Base-by-base conservation (phyloP, 2,888 invertebrate species). In the Archips xylosteana region DNA sequence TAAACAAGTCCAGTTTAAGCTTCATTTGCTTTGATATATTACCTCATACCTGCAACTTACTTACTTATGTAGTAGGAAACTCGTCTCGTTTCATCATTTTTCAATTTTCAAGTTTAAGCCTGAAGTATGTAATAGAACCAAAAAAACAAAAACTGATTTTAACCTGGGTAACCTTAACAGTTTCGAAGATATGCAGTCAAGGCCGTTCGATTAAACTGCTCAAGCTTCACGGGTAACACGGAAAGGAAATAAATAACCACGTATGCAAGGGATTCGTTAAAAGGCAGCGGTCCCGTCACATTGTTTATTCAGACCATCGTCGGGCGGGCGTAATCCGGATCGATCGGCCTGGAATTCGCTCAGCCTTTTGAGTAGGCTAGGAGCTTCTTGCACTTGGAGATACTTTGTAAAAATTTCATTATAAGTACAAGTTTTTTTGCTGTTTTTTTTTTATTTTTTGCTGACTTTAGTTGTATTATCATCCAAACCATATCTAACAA, bases 221-320 rank as follows among this genome's bases (percentile, higher is more conserved):
- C 57, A 57, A 32, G 57, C 12, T 12, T 57, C 32, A 10, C 13
- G n/a, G 77, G 76, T 75, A 57, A 78, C 76, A 79, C 79, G 77
- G 78, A 84, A 84, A 87, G 86, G 83, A 86, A 86, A 88, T 85
- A 87, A 87, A 88, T 88, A 86, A 85, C 83, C 82, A 85, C 84
- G 82, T 87, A 85, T 87, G 83, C 83, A 83, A 86, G 88, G 89
- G 90, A 90, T 91, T 91, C 91, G 91, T 91, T 92, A 92, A 92
- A 92, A 92, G 92, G 92, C 88, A 88, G 80, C 87, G 86, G 85
- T 81, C 84, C 87, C 90, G 89, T 92, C 92, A 90, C 92, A 92
- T 92, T 92, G 92, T 93, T 92, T 93, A 92, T 92, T 92, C 92
- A 93, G 91, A 87, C 88, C 87, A 82, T 83, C 87, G 87, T 82